phyloP scores from a whole-genome alignment of 2,113 vertebrate species.

The Agapornis roseicollis region DNA sequence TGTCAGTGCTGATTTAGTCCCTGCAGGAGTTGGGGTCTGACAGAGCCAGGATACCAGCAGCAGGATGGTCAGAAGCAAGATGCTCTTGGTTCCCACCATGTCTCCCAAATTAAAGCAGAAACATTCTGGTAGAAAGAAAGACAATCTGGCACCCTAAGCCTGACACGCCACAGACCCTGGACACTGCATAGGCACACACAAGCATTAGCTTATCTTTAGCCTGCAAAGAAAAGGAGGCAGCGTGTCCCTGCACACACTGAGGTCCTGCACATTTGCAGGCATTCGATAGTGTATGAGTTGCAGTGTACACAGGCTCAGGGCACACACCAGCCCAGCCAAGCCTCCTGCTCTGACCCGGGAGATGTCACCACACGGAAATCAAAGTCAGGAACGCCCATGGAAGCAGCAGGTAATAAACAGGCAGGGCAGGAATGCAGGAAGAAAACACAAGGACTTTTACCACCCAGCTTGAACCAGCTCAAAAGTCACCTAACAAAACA shows the following conservation, averaged over 20 bases:
- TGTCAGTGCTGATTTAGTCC: neutral
- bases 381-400: neutral
- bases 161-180: neutral
- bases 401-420: fast-evolving
- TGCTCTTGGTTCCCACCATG: neutral
- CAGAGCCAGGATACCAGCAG: neutral
- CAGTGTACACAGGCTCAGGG: neutral
- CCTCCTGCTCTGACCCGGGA: fast-evolving
- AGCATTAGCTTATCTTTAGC: neutral
- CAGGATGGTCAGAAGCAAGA: neutral
- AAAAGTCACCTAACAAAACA: neutral
- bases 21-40: neutral
- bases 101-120: slow-evolving; percentile 17
- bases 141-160: neutral
- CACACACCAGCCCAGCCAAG: neutral
- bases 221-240: neutral
- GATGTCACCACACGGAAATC: neutral
- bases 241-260: neutral
- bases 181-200: neutral
- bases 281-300: neutral
- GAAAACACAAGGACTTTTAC: neutral
- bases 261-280: neutral
- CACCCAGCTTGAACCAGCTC: neutral
- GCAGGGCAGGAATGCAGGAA: neutral
- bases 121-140: neutral